Base-by-base conservation (phyloP, 2,113 vertebrate genomes). In the Colistium nudipinnis region DNA sequence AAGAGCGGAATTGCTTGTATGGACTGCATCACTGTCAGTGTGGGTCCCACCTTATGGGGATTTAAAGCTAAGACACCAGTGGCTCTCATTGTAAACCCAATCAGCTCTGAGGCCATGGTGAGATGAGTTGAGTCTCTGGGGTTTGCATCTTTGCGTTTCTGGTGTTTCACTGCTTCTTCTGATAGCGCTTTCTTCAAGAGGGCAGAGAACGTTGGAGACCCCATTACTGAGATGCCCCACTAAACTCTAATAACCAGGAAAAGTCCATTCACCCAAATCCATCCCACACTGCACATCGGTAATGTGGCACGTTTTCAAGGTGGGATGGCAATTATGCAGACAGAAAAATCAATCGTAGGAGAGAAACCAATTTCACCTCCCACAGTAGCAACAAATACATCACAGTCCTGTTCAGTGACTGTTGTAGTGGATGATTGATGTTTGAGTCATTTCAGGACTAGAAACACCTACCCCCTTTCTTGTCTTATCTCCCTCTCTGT, bases 51-150 rank as follows among this genome's bases (percentile, higher is more conserved):
- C 36, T 59, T 53, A 55, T 0, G 39, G 17, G 52, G 73, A 74
- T 41, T 55, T 24, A 20, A 12, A 62, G 33, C 60, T 22, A 47
- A 55, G 25, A 63, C 31, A 25, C 19, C n/a, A 38, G 4, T 7
- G 45, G 33, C 44, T 25, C 47, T 70, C 63, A 12, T 16, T 3
- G 33, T 31, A 61, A 68, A 79, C 62, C 57, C 68, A 74, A 54
- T 81, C 71, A 67, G 51, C 54, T 83, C 44, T 6, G 63, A 70
- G 75, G 67, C 57, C 65, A 77, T 13, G 43, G 30, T 4, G 51
- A 80, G 72, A 72, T 65, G 64, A 74, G 62, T 54, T 2, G 2
- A 38, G 28, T 24, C 12, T 47, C 69, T 63, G 1, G 11, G 61
- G 51, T 56, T 67, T 2, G 31, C 51, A 41, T 33, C 45, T 65